Conservation (phyloP, 2,113 vertebrate genomes). For the Rostratula benghalensis region DNA sequence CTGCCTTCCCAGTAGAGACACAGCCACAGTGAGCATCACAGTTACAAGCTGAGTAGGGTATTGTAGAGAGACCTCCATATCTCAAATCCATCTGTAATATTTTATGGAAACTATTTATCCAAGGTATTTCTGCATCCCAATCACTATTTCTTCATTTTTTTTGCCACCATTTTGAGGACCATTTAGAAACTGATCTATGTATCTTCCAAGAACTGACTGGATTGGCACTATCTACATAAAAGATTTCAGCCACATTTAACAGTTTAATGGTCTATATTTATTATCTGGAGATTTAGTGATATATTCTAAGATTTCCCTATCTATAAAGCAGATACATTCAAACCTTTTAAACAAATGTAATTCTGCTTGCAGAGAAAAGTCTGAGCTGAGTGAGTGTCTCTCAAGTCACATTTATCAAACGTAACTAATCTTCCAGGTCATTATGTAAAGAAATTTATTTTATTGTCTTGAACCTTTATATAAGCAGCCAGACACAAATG, state of each 20-base stretch:
- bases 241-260: slow-evolving; percentile 10
- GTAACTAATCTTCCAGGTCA: slow-evolving; percentile 26
- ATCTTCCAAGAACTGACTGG: background rate
- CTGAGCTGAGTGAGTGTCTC: background rate
- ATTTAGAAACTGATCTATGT: background rate
- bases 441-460: slow-evolving; percentile 12
- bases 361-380: background rate
- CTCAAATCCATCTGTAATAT: background rate
- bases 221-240: background rate
- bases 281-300: background rate
- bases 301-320: background rate
- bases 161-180: background rate
- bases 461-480: slow-evolving; percentile 11
- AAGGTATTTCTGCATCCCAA: background rate
- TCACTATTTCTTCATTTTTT: background rate
- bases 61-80: background rate
- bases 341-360: background rate
- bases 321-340: background rate
- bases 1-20: background rate
- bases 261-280: slow-evolving; percentile 26
- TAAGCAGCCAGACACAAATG: background rate
- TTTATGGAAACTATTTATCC: background rate
- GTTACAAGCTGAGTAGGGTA: background rate
- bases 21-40: background rate
- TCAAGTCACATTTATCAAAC: background rate